Evolutionary conservation across 2,797 vertebrate species (phyloP).

Genomic region (Pogonophryne albipinna): DNA sequence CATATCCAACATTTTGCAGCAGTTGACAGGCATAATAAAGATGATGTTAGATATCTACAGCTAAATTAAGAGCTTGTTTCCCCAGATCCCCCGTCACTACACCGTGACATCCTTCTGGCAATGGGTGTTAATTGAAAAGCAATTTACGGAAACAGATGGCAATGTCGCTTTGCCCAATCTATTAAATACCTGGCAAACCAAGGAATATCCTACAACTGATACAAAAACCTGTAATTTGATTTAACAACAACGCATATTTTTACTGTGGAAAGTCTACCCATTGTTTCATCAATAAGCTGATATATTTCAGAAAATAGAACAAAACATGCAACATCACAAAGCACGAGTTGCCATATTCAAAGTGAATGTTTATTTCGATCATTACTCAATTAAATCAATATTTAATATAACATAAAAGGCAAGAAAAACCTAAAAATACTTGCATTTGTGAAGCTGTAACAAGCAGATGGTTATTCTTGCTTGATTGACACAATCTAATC

Average conservation of each 20-base stretch:
- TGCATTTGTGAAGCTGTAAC: neutral
- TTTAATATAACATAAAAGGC: neutral
- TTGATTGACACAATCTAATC: neutral
- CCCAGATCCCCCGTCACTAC: neutral
- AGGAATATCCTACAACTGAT: neutral
- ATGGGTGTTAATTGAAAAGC: neutral
- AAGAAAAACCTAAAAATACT: neutral
- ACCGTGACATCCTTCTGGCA: neutral
- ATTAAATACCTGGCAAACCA: slow-evolving; percentile 7
- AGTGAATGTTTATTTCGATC: neutral
- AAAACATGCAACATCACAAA: too few species aligned
- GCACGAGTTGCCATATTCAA: neutral
- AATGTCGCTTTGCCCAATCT: neutral
- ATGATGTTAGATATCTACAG: neutral
- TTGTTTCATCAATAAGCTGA: too few species aligned
- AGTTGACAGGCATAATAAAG: neutral
- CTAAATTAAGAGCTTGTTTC: slow-evolving; percentile 2
- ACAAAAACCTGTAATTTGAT: neutral
- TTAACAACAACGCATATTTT: too few species aligned
- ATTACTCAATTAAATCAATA: neutral
- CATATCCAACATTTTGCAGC: neutral
- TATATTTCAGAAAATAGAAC: too few species aligned
- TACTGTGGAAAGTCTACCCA: too few species aligned
- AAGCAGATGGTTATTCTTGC: neutral
- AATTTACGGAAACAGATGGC: slow-evolving; percentile 15